Conservation (phyloP, 2,113 vertebrate species). For the Bubo scandiacus region DNA sequence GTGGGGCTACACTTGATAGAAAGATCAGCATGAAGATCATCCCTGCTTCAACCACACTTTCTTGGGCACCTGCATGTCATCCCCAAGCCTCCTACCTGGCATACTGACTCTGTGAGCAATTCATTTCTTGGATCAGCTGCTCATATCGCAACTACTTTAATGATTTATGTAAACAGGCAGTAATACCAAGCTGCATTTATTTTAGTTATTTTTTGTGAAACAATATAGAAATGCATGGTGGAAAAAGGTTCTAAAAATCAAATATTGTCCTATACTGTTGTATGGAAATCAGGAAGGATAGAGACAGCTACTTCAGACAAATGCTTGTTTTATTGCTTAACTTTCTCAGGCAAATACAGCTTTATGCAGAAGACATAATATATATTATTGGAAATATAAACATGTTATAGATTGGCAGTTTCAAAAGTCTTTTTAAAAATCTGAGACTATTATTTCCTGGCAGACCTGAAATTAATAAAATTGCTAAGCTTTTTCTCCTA, state of each 20-base stretch:
- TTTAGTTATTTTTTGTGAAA: neutral
- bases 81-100: neutral
- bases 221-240: accelerated
- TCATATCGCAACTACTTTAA: neutral
- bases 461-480: neutral
- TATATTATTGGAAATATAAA: neutral
- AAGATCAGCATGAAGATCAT: neutral
- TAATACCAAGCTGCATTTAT: neutral
- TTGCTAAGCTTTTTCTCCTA: neutral
- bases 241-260: neutral
- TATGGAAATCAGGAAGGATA: neutral
- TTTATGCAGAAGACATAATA: neutral
- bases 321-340: neutral
- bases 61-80: accelerated
- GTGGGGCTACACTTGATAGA: neutral
- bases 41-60: neutral
- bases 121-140: neutral
- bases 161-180: neutral
- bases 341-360: neutral
- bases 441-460: neutral
- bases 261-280: neutral
- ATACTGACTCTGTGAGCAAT: neutral
- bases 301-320: neutral
- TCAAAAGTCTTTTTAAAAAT: neutral
- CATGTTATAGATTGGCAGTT: neutral